phyloP scores from a whole-genome alignment of 1,140 invertebrate species.

The Pentalonia nigronervosa region DNA sequence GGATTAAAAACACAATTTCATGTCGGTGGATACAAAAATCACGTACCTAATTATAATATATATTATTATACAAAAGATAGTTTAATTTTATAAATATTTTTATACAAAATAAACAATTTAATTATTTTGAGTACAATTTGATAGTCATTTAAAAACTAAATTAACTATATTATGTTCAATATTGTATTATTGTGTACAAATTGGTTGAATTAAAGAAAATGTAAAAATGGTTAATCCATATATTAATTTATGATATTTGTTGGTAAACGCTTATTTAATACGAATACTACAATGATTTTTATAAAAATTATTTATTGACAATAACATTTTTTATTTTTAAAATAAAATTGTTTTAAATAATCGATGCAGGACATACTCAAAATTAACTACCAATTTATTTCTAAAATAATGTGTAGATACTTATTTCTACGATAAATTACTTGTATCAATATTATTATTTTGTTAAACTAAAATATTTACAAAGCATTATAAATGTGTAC shows the following conservation, averaged over 20 bases:
- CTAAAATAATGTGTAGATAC: neutral
- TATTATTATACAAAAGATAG: neutral
- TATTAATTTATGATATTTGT: neutral
- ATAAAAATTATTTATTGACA: neutral
- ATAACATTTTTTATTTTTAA: too few species aligned
- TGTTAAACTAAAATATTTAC: slow-evolving; percentile 6
- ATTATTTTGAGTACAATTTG: neutral
- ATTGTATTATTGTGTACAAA: neutral
- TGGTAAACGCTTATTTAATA: too few species aligned
- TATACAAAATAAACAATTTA: neutral
- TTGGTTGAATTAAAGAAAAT: neutral
- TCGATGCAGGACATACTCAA: neutral
- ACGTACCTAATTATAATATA: neutral
- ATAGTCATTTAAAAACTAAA: neutral
- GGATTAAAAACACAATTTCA: neutral
- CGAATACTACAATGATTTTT: neutral
- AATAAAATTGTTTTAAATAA: too few species aligned
- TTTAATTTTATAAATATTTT: neutral
- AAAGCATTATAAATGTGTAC: slow-evolving; percentile 22
- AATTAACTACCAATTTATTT: neutral
- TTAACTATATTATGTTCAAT: neutral
- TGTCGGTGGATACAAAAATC: neutral
- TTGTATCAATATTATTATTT: slow-evolving; percentile 17
- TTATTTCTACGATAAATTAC: neutral
- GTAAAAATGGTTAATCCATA: neutral